A percentile compares a stretch with the other conserved stretches of the same genome.
These are phyloP conservation scores for Ceramica pisi DNA, from an alignment of 2,888 invertebrate species.

Conservation along the genomic window DNA sequence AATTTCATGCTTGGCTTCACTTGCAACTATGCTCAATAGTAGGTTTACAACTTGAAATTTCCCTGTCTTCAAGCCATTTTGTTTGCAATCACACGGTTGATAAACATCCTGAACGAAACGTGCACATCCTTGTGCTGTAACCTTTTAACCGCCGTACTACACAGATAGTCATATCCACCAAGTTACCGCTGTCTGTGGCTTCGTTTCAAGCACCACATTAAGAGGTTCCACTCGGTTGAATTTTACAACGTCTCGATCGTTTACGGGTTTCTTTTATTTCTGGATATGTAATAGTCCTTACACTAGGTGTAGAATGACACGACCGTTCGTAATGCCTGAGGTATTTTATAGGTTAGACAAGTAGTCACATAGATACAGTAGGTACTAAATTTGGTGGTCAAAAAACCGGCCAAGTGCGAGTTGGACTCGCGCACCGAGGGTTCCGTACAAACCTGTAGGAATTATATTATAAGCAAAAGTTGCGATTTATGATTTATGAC, in stretches of 20 bases:
- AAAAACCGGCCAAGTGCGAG: too few species aligned
- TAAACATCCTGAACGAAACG: background rate
- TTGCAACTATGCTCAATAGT: background rate
- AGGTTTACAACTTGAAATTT: background rate
- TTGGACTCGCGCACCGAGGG: too few species aligned
- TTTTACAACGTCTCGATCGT: constrained; percentile 57
- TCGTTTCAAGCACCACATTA: constrained; percentile 55
- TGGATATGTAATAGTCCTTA: constrained; percentile 26
- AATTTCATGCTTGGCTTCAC: background rate
- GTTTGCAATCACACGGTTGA: background rate
- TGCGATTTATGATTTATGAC: too few species aligned
- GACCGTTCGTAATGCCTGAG: constrained; percentile 1
- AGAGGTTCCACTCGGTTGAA: constrained; percentile 49
- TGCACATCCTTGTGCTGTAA: constrained; percentile 16
- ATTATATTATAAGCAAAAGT: too few species aligned
- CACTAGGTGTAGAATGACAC: constrained; percentile 23
- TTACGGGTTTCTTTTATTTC: constrained; percentile 50
- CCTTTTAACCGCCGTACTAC: constrained; percentile 26
- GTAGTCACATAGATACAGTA: background rate
- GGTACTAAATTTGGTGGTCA: background rate
- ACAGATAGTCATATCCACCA: constrained; percentile 26
- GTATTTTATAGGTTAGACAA: background rate
- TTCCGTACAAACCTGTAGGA: too few species aligned
- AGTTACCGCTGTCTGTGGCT: constrained; percentile 47
- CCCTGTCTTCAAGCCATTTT: too few species aligned